These are phyloP conservation scores for Sarcophaga bullata DNA, from an alignment of 1,140 invertebrate genomes.

Conservation along the genomic window DNA sequence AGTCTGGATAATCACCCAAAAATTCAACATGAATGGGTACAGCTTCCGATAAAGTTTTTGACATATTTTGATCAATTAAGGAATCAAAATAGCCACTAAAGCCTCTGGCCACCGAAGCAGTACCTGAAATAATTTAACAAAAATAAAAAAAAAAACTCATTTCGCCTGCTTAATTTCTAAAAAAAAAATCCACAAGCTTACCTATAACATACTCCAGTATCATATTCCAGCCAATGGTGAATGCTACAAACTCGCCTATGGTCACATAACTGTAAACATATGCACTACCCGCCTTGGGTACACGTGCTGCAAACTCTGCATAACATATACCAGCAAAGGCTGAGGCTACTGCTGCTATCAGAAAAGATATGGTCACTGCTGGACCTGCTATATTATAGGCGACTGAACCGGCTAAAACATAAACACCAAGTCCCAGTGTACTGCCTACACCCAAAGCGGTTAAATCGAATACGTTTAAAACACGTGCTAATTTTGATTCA, in stretches of 20 bases:
- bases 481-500: constrained; percentile 75
- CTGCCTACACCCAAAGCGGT: constrained; percentile 86
- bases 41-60: constrained; percentile 71
- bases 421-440: constrained; percentile 91
- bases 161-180: not conserved
- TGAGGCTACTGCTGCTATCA: constrained; percentile 88
- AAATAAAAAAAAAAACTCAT: not conserved
- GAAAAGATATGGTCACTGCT: constrained; percentile 86
- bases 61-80: constrained; percentile 79
- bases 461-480: constrained; percentile 81
- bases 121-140: constrained; percentile 67
- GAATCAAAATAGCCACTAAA: constrained; percentile 90
- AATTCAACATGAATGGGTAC: constrained; percentile 79
- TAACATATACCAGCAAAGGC: constrained; percentile 89
- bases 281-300: constrained; percentile 87
- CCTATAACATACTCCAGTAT: constrained; percentile 91
- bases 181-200: constrained; percentile 57
- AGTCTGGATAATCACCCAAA: constrained; percentile 84
- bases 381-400: constrained; percentile 87
- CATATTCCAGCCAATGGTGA: constrained; percentile 88
- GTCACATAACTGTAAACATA: constrained; percentile 91
- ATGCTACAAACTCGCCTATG: constrained; percentile 84
- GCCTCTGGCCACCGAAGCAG: constrained; percentile 91
- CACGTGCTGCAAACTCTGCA: constrained; percentile 88
- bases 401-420: constrained; percentile 89